Base-by-base conservation (phyloP, 1,140 invertebrate genomes). In the Rhyzopertha dominica region DNA sequence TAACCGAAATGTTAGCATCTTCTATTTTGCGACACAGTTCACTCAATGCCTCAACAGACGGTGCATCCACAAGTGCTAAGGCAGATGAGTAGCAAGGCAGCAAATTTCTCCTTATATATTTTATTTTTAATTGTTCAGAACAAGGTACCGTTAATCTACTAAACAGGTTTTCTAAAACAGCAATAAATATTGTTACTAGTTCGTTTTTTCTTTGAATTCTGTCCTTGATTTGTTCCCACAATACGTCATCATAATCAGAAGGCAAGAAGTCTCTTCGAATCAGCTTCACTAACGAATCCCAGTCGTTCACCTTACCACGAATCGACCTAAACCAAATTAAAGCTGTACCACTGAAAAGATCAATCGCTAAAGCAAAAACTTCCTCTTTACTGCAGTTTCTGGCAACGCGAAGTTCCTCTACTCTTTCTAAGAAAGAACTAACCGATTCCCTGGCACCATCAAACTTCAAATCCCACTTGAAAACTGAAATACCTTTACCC, bases 271-370 rank as follows among this genome's bases (percentile, higher is more conserved):
- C 59, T 17, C 31, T 1, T 26, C 41, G 53, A 16, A 63, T 39
- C 9, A 40, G 13, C 8, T 0, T 5, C 16, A 47, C 23, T 9
- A 60, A 29, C 2, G 57, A 51, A 38, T 51, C 17, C 61, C 61
- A 65, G 34, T 25, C 29, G 13, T 22, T 32, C 2, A 63, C 29
- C 22, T 20, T 9, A 8, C 47, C 29, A 19, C 45, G 42, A 5
- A 62, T 28, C 16, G 40, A 35, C 10, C 59, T 24, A 20, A 32
- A 62, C 63, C 61, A 63, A 30, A 61, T 51, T 1, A 62, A 23
- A n/a, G 63, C 61, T 39, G 57, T 53, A 13, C 49, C 61, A 1
- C 42, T 37, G 48, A 63, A 63, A 18, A 65, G 51, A 16, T 61
- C 53, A 5, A 47, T 49, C 5, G 50, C 51, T 34, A 47, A 47